These are phyloP conservation scores for Penaeus vannamei DNA, from an alignment of 1,140 invertebrate genomes.

Conservation along the genomic window DNA sequence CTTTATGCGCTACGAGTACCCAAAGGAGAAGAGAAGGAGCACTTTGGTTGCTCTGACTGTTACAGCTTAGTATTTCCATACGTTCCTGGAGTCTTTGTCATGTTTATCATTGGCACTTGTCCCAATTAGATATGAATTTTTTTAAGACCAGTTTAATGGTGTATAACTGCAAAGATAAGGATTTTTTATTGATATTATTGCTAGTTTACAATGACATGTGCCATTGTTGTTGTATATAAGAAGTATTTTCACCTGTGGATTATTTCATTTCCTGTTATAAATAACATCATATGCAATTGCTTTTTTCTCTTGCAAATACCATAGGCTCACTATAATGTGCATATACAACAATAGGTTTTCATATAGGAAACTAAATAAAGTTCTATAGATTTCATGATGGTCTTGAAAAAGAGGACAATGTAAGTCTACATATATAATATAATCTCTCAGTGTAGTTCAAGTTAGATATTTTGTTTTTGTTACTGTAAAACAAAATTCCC, in stretches of 20 bases:
- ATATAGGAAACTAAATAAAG: conserved; percentile 52
- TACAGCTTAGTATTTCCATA: conserved; percentile 64
- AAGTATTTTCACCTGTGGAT: conserved; percentile 57
- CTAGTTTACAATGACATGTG: conserved; percentile 58
- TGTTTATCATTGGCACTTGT: conserved; percentile 60
- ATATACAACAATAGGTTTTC: conserved; percentile 56
- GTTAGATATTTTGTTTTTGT: not conserved
- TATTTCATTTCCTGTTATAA: conserved; percentile 51
- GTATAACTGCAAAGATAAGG: conserved; percentile 38
- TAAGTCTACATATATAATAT: too few relatives aligned
- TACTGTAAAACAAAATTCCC: conserved; percentile 7
- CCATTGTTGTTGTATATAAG: conserved; percentile 59
- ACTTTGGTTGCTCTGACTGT: conserved; percentile 61
- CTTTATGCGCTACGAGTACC: conserved; percentile 66
- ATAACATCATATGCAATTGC: conserved; percentile 46
- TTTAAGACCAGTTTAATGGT: conserved; percentile 48
- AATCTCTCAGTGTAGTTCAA: too few relatives aligned
- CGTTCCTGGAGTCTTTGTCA: conserved; percentile 59
- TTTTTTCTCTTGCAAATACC: conserved; percentile 54
- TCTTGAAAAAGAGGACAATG: conserved; percentile 13
- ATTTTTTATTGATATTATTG: conserved; percentile 43
- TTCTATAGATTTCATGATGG: conserved; percentile 16
- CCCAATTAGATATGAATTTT: conserved; percentile 46
- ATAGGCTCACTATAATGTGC: conserved; percentile 48
- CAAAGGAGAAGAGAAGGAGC: conserved; percentile 62